A percentile compares a stretch with the other conserved stretches of the same genome.
Conservation (phyloP, 2,113 vertebrate genomes). For the Nematolebias whitei region DNA sequence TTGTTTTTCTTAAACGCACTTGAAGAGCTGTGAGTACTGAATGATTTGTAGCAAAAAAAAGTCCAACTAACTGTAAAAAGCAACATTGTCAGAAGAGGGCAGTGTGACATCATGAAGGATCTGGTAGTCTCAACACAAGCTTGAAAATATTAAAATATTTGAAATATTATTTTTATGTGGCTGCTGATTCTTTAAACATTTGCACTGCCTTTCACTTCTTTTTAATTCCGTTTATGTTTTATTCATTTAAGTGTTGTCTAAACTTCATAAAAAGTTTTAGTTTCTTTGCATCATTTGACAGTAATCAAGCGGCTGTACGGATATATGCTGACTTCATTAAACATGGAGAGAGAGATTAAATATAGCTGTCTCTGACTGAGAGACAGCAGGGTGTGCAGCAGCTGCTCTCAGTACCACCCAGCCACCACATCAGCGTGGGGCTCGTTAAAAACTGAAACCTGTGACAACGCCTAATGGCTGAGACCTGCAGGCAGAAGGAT, state of each 20-base stretch:
- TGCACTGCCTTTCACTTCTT: not conserved
- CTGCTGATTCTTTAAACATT: not conserved
- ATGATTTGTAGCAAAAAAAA: too few relatives aligned
- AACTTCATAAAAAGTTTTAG: not conserved
- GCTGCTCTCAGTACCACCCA: conserved; percentile 7
- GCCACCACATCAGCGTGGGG: conserved; percentile 22
- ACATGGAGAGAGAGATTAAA: not conserved
- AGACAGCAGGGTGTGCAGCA: conserved; percentile 5
- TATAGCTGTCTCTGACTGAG: not conserved
- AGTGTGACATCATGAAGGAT: conserved; percentile 30
- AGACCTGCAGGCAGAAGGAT: conserved; percentile 40
- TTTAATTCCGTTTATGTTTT: not conserved
- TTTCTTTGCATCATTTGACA: conserved; percentile 6
- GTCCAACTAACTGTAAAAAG: too few relatives aligned
- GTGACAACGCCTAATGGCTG: conserved; percentile 60
- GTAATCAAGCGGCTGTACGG: not conserved
- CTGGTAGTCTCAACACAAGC: not conserved
- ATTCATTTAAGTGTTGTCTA: not conserved
- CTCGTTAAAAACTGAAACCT: conserved; percentile 63
- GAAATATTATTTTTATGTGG: too few relatives aligned
- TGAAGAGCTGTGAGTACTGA: too few relatives aligned
- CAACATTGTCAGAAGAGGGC: conserved; percentile 56
- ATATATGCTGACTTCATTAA: not conserved
- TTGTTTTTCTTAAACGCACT: too few relatives aligned
- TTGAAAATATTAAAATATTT: conserved; percentile 24